Conservation (phyloP, 1,140 invertebrate genomes). For the Pseudobourletiella spinata region DNA sequence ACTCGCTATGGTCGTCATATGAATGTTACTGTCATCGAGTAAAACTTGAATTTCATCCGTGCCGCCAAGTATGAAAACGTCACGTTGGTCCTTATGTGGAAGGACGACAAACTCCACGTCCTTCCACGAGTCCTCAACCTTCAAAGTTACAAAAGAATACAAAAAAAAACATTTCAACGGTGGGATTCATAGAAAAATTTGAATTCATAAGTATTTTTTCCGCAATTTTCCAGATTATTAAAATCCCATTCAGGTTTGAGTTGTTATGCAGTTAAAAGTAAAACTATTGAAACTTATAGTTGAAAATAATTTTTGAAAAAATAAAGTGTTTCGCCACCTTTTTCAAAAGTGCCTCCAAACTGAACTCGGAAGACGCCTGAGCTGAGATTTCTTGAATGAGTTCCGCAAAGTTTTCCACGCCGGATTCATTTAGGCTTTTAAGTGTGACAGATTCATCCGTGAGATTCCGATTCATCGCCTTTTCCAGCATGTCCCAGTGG, state of each 20-base stretch:
- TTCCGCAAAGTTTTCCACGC: constrained; percentile 59
- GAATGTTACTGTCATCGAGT: constrained; percentile 75
- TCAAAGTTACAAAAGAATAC: too few relatives aligned
- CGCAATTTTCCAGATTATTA: too few relatives aligned
- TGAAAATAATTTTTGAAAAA: too few relatives aligned
- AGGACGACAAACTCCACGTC: constrained; percentile 64
- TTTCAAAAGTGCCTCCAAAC: constrained; percentile 64
- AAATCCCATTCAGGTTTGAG: too few relatives aligned
- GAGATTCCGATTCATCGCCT: constrained; percentile 56
- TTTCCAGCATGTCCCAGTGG: constrained; percentile 74
- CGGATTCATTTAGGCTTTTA: constrained; percentile 54
- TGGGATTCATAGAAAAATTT: too few relatives aligned
- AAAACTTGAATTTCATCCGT: constrained; percentile 71
- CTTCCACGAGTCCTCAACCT: constrained; percentile 68
- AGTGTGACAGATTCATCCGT: constrained; percentile 56
- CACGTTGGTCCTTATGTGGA: constrained; percentile 65
- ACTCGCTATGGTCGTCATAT: constrained; percentile 71
- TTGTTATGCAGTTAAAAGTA: too few relatives aligned
- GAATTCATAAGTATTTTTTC: too few relatives aligned
- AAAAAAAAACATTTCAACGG: too few relatives aligned
- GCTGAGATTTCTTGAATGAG: constrained; percentile 70
- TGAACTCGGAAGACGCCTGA: constrained; percentile 73
- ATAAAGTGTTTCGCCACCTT: too few relatives aligned
- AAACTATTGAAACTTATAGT: too few relatives aligned
- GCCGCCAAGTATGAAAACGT: constrained; percentile 69